Conservation (phyloP, 2,797 vertebrate genomes). For the Sorex maritimensis region DNA sequence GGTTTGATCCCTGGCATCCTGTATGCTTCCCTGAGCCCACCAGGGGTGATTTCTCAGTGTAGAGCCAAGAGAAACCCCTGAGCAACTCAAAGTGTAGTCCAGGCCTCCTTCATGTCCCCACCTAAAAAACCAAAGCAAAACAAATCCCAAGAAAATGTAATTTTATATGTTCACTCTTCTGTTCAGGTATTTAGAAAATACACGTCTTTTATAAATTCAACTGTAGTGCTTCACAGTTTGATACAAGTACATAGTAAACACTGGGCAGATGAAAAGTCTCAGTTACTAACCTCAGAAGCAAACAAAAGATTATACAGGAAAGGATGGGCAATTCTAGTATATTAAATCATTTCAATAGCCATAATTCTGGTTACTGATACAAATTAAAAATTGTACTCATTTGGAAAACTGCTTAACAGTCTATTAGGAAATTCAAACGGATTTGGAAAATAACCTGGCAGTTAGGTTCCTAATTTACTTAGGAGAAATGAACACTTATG, state of each 20-base stretch:
- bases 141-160: too few relatives aligned
- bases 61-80: too few relatives aligned
- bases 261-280: neutral
- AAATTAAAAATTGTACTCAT: neutral
- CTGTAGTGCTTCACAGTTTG: conserved; percentile 8
- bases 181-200: too few relatives aligned
- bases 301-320: conserved; percentile 24
- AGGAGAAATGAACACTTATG: conserved; percentile 31
- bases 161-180: too few relatives aligned
- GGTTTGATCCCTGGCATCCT: too few relatives aligned
- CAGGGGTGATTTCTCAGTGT: too few relatives aligned
- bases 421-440: neutral
- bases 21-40: too few relatives aligned
- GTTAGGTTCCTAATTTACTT: neutral
- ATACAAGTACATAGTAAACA: neutral
- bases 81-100: too few relatives aligned
- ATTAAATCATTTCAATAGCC: too few relatives aligned
- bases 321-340: neutral
- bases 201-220: neutral
- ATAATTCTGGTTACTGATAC: neutral
- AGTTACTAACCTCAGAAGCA: neutral
- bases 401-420: neutral
- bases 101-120: too few relatives aligned
- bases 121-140: too few relatives aligned
- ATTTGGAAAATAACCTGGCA: neutral